A percentile compares a stretch with the other conserved stretches of the same genome.
Conservation (phyloP, 2,888 invertebrate genomes). For the Dromius quadrimaculatus region DNA sequence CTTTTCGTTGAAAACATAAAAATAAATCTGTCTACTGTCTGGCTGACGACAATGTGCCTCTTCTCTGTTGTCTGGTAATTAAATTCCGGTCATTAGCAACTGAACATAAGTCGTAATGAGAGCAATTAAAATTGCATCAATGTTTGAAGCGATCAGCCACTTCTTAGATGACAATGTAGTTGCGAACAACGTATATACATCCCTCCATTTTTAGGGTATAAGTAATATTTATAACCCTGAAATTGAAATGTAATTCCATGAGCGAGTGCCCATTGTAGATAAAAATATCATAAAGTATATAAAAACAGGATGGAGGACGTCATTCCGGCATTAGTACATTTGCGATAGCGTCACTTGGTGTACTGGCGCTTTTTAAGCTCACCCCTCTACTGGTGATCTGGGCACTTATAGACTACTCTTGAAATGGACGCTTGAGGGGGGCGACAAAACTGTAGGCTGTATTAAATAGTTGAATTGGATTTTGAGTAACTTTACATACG, state of each 20-base stretch:
- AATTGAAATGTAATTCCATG: conserved; percentile 64
- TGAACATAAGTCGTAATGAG: conserved; percentile 45
- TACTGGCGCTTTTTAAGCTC: conserved; percentile 53
- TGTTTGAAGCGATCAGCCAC: conserved; percentile 23
- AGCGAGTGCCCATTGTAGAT: conserved; percentile 61
- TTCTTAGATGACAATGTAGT: background rate
- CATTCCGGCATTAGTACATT: conserved; percentile 62
- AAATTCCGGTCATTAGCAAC: conserved; percentile 43
- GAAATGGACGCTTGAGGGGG: background rate
- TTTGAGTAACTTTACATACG: background rate
- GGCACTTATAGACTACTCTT: background rate
- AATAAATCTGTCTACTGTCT: conserved; percentile 36
- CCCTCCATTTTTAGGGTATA: conserved; percentile 26
- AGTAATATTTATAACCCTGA: conserved; percentile 49
- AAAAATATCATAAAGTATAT: conserved; percentile 62
- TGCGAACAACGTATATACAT: background rate
- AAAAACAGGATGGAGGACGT: conserved; percentile 62
- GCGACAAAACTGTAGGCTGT: background rate
- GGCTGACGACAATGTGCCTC: conserved; percentile 22
- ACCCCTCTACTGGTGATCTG: conserved; percentile 1
- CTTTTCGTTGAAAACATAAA: conserved; percentile 47
- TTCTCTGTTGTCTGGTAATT: conserved; percentile 34
- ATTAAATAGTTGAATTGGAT: conserved; percentile 8
- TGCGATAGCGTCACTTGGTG: conserved; percentile 60
- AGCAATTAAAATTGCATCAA: conserved; percentile 51